Percentiles rank a stretch among this genome's conserved stretches.
phyloP scores from a whole-genome alignment of 2,113 vertebrate genomes.

The Camelus bactrianus region DNA sequence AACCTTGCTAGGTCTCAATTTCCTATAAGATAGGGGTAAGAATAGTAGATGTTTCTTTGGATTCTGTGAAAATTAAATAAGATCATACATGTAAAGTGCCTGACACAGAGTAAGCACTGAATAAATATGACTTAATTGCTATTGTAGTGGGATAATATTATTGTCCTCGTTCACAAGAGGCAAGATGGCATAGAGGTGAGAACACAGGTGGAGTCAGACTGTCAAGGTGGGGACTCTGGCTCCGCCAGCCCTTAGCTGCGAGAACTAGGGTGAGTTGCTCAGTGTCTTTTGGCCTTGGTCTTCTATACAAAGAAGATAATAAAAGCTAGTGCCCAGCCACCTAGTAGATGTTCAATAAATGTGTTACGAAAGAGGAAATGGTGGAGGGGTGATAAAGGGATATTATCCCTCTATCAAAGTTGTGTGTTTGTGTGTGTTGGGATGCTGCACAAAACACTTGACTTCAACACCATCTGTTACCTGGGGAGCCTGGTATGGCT shows the following conservation, averaged over 20 bases:
- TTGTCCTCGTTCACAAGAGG: background rate
- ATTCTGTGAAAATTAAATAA: background rate
- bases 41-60: background rate
- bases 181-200: background rate
- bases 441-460: background rate
- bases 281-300: background rate
- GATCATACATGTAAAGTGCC: background rate
- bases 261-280: background rate
- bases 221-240: background rate
- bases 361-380: slow-evolving; percentile 25
- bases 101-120: background rate
- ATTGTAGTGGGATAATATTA: background rate
- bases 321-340: background rate
- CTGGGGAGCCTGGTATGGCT: background rate
- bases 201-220: background rate
- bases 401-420: background rate
- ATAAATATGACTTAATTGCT: background rate
- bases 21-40: background rate
- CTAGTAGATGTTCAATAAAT: background rate
- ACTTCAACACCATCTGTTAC: background rate
- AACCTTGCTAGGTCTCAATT: slow-evolving; percentile 1
- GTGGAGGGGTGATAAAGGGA: background rate
- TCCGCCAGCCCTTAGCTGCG: background rate
- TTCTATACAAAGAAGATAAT: slow-evolving; percentile 56
- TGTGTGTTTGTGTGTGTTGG: background rate